phyloP scores from a whole-genome alignment of 2,797 vertebrate genomes.

The Heteromormyrus szaboi region DNA sequence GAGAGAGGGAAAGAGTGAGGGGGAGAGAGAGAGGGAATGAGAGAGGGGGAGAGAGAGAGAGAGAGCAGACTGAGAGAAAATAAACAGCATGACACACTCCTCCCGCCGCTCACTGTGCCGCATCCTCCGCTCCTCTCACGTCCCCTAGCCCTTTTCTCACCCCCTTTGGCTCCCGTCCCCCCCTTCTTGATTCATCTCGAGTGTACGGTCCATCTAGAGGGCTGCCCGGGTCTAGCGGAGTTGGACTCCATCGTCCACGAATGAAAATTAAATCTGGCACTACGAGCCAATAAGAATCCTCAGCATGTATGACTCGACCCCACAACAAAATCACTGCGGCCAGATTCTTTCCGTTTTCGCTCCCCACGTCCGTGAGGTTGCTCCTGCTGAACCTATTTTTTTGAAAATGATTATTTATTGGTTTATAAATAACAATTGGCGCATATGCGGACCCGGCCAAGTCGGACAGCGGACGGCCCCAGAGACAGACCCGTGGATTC shows the following conservation, averaged over 20 bases:
- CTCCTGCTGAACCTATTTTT: not conserved
- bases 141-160: not conserved
- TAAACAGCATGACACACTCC: slow-evolving; percentile 22
- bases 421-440: not conserved
- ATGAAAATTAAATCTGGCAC: not conserved
- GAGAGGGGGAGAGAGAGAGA: not conserved
- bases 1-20: too few relatives aligned
- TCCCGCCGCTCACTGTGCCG: not conserved
- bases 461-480: not conserved
- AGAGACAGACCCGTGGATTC: not conserved
- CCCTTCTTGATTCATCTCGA: not conserved
- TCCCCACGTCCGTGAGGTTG: not conserved
- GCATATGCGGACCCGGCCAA: not conserved
- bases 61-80: not conserved
- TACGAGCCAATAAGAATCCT: not conserved
- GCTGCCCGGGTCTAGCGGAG: not conserved
- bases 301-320: not conserved
- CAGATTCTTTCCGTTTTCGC: not conserved
- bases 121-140: not conserved
- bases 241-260: not conserved
- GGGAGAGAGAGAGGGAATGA: not conserved
- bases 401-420: not conserved
- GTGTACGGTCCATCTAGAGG: not conserved
- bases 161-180: not conserved
- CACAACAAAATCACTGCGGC: not conserved